phyloP scores from a whole-genome alignment of 2,888 invertebrate species.

The Creontiades dilutus region DNA sequence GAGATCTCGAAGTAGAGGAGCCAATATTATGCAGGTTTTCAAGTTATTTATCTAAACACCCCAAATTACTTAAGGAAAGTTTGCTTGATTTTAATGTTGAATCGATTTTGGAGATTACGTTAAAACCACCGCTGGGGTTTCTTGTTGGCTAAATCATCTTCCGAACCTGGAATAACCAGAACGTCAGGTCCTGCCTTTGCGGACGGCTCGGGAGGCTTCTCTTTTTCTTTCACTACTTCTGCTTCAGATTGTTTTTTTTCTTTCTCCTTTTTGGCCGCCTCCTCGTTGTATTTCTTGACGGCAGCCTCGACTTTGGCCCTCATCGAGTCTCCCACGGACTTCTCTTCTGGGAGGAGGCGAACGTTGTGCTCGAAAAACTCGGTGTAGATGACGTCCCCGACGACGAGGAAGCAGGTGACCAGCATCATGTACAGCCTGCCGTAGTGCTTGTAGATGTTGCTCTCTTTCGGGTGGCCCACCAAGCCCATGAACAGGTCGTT shows the following conservation, averaged over 20 bases:
- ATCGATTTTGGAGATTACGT: background rate
- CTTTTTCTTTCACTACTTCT: background rate
- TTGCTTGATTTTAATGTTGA: no score
- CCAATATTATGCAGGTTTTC: no score
- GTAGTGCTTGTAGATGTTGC: slow-evolving; percentile 41
- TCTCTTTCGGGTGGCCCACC: background rate
- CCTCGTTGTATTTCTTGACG: slow-evolving; percentile 49
- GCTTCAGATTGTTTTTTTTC: background rate
- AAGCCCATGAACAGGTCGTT: slow-evolving; percentile 48
- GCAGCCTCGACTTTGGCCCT: slow-evolving; percentile 36
- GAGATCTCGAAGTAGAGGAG: no score
- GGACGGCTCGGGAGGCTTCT: background rate
- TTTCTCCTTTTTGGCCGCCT: background rate
- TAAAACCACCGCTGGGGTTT: background rate
- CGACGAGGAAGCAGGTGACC: background rate
- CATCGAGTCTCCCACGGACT: slow-evolving; percentile 56
- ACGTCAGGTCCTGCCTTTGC: background rate
- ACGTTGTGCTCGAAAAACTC: slow-evolving; percentile 60
- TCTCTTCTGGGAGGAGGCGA: slow-evolving; percentile 38
- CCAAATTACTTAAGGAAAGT: no score
- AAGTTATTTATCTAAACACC: no score
- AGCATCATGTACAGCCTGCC: slow-evolving; percentile 59
- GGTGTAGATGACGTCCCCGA: slow-evolving; percentile 41
- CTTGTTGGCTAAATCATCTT: background rate
- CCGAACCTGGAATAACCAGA: background rate